Percentiles rank a stretch among this genome's conserved stretches.
Evolutionary conservation across 2,888 invertebrate species (phyloP).

Genomic region (Conus canariensis): DNA sequence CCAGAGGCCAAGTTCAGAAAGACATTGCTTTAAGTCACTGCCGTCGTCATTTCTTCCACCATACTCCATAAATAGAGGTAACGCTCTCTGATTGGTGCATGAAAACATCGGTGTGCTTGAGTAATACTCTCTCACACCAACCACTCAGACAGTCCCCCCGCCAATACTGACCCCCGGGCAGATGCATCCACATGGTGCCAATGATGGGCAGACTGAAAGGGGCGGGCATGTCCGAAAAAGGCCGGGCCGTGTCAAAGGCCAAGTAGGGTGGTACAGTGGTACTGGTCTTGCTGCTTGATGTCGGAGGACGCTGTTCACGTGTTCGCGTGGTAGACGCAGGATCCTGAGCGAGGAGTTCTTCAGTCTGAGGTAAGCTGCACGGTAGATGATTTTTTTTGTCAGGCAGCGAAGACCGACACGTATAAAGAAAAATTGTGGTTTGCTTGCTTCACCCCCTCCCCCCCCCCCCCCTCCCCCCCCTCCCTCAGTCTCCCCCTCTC

Average conservation of each 20-base stretch:
- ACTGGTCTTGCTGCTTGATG: not conserved
- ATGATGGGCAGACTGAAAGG: constrained; percentile 46
- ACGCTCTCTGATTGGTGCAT: too few species aligned
- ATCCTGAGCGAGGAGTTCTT: not conserved
- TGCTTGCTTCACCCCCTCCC: not conserved
- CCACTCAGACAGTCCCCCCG: not conserved
- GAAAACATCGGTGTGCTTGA: too few species aligned
- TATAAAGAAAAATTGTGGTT: not conserved
- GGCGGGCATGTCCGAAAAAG: constrained; percentile 45
- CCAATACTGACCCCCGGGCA: constrained; percentile 45
- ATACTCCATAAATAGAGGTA: too few species aligned
- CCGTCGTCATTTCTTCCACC: too few species aligned
- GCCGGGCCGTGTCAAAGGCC: constrained; percentile 25
- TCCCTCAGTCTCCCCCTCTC: not conserved
- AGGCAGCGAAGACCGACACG: not conserved
- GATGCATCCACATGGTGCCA: constrained; percentile 47
- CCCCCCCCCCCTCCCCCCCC: too few species aligned
- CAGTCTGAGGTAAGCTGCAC: not conserved
- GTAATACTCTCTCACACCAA: not conserved
- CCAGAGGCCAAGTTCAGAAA: too few species aligned
- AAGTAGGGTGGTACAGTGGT: not conserved
- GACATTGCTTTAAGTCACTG: too few species aligned
- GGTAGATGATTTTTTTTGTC: too few species aligned
- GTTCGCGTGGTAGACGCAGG: not conserved
- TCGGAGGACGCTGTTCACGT: not conserved